Percentiles rank a stretch among this genome's conserved stretches.
phyloP scores from a whole-genome alignment of 1,140 invertebrate genomes.

The Drosophila sulfurigaster region DNA sequence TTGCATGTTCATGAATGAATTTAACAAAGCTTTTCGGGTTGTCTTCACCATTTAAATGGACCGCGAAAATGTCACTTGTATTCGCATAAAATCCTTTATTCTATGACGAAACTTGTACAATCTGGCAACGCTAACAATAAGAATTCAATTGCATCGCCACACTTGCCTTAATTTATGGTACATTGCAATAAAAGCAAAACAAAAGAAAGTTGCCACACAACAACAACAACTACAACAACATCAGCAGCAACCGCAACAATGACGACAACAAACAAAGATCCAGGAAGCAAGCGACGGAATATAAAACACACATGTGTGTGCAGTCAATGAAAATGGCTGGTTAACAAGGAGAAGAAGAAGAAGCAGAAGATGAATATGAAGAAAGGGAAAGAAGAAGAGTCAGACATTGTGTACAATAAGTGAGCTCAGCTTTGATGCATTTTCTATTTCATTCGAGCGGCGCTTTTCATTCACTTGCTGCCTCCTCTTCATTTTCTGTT shows the following conservation, averaged over 20 bases:
- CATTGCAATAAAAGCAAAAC: conserved; percentile 34
- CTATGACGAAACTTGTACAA: conserved; percentile 5
- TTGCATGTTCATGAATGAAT: conserved; percentile 19
- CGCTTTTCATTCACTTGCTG: conserved; percentile 25
- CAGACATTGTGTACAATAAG: conserved; percentile 13
- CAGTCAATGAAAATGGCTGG: conserved; percentile 65
- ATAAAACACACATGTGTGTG: conserved; percentile 43
- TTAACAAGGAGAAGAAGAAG: conserved; percentile 21
- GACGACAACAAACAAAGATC: conserved; percentile 48
- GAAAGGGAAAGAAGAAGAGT: conserved; percentile 19
- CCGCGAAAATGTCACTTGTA: conserved; percentile 16
- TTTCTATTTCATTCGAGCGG: conserved; percentile 69
- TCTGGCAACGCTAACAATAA: conserved; percentile 49
- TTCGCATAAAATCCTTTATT: conserved; percentile 1
- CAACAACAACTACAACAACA: conserved; percentile 27
- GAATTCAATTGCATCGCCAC: conserved; percentile 23
- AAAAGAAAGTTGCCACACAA: conserved; percentile 70
- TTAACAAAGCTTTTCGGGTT: neutral
- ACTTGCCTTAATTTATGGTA: conserved; percentile 11
- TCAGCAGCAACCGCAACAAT: conserved; percentile 16
- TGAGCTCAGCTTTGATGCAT: conserved; percentile 48
- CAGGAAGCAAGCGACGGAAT: conserved; percentile 61
- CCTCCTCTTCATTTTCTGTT: conserved; percentile 17
- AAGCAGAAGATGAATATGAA: conserved; percentile 27
- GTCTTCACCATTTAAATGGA: neutral